Evolutionary conservation across 1,140 invertebrate species (phyloP), one percentile per base, ranked within the genome.

Genomic region (Zaprionus capensis): DNA sequence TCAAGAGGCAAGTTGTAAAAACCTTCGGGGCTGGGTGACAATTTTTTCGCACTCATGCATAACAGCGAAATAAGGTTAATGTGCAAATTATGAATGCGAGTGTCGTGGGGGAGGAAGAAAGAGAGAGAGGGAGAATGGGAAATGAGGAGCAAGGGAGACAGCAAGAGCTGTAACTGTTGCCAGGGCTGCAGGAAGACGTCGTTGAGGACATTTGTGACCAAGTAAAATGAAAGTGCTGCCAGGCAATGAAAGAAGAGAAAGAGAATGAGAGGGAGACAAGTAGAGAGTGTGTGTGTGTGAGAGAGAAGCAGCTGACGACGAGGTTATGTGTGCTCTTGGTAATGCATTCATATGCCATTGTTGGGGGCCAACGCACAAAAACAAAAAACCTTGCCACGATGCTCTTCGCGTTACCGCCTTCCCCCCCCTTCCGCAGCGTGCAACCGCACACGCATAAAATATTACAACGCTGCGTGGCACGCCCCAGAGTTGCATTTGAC

Each of bases 401-500:
- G 34, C 46, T 12, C 14, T 5, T n/a, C 6, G 9, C 38, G 17
- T 14, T 34, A 22, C 24, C 34, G 38, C 28, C 46, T 58, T 5
- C 36, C 24, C 24, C 28, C 9, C 15, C 24, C 46, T 15, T 28
- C 26, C 6, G 1, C 26, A 7, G 31, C 9, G 9, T 34, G 36
- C 44, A 7, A 55, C 66, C 53, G 56, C 81, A 56, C 36, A 67
- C 78, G 63, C 84, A 84, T 87, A 87, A 87, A 83, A 88, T 83
- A 88, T 87, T 81, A 88, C 77, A 87, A 70, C 84, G 49, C 81
- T 81, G 81, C 78, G 78, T 77, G 75, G 64, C 59, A 72, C 71
- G 68, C 63, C 67, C 71, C 81, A 84, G 81, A 71, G 85, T 88
- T 87, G 84, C 85, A 87, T 88, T 84, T 87, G 85, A 90, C 84